phyloP scores from a whole-genome alignment of 2,888 invertebrate genomes.

The Pollenia amentaria region DNA sequence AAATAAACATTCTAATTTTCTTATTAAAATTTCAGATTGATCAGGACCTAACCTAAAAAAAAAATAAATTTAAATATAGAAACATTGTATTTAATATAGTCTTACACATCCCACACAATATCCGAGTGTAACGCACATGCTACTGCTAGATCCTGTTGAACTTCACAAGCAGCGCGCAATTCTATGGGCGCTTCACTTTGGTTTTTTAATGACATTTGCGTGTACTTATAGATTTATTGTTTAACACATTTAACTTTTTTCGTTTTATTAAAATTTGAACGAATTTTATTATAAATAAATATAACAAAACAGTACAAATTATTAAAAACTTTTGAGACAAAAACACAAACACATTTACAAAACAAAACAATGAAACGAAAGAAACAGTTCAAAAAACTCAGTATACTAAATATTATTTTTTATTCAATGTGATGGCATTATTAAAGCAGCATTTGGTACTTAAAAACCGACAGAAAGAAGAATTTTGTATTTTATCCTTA shows the following conservation, averaged over 20 bases:
- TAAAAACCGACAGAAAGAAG: too few relatives aligned
- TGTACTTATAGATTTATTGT: too few relatives aligned
- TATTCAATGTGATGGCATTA: too few relatives aligned
- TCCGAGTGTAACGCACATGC: constrained; percentile 77
- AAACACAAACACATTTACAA: constrained; percentile 32
- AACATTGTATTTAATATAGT: constrained; percentile 16
- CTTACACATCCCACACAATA: constrained; percentile 81
- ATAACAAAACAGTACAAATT: constrained; percentile 60
- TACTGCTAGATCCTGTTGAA: constrained; percentile 80
- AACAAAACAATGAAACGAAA: too few relatives aligned
- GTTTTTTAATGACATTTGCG: not conserved
- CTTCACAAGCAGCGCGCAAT: constrained; percentile 77
- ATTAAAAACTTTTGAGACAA: constrained; percentile 14
- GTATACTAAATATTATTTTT: too few relatives aligned
- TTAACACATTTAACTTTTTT: not conserved
- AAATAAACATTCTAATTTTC: constrained; percentile 76
- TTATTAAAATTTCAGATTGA: constrained; percentile 74
- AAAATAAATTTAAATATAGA: not conserved
- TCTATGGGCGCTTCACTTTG: constrained; percentile 30
- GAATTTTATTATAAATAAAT: constrained; percentile 51
- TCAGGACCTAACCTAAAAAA: constrained; percentile 76
- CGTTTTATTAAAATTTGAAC: constrained; percentile 5
- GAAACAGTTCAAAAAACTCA: not conserved
- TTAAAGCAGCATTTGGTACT: too few relatives aligned
- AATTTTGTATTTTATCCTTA: too few relatives aligned